Base-by-base conservation (phyloP, 2,113 vertebrate genomes). In the Jaculus jaculus region DNA sequence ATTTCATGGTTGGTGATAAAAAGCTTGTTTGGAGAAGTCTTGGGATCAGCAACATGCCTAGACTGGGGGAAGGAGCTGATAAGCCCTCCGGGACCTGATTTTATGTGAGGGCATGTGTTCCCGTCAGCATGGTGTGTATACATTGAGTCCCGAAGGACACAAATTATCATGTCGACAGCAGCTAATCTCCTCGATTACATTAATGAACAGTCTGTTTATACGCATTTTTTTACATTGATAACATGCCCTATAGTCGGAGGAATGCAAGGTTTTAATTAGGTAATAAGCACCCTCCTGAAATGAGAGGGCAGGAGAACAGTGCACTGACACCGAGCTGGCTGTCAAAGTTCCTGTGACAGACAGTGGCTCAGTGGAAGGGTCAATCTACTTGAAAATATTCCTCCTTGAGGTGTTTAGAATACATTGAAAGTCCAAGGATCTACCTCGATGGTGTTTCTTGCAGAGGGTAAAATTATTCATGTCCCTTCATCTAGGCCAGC, bases 401-500 rank as follows among this genome's bases (percentile, higher is more conserved):
- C 42, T 75, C 26, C 79, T 82, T 89, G 65, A 5, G n/a, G 23
- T 96, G 37, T 94, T 26, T 28, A 93, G 79, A 24, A 85, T 7
- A 73, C 65, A 94, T 94, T 74, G 63, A 89, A 96, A 95, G 85
- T 87, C 30, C 87, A 63, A 81, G 82, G 0, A 58, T 3, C 68
- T 81, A 24, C 77, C 39, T 95, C 24, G 6, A 23, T 34, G 65
- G n/a, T 63, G 85, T 83, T 63, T 87, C 65, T 90, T 68, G 17
- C 66, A 91, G 87, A 77, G 34, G 26, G 37, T 87, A 37, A 84
- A 87, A 91, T 94, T 93, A 92, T 90, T 58, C 51, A 68, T 89
- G 66, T 86, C 11, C 20, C 18, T 30, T 93, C 1, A 63, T 4
- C 0, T 81, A 34, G 58, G 61, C 32, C 2, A 26, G 2, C 2